phyloP scores from a whole-genome alignment of 1,140 invertebrate genomes.

The Caenorhabditis brenneri region DNA sequence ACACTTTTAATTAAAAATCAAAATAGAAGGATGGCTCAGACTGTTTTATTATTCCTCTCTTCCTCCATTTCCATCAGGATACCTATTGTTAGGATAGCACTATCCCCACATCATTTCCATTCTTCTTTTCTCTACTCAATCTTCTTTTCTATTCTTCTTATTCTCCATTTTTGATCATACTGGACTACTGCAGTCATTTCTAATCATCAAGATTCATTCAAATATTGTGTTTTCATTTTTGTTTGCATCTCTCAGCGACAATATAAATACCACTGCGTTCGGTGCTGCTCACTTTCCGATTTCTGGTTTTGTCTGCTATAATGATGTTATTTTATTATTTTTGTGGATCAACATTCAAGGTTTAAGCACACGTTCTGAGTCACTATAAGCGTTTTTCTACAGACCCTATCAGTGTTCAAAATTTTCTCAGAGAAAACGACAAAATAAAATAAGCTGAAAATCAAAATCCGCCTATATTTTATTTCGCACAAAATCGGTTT shows the following conservation, averaged over 20 bases:
- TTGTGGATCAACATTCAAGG: too few species aligned
- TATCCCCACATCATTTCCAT: neutral
- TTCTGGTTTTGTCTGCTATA: neutral
- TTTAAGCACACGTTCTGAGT: too few species aligned
- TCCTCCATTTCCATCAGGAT: neutral
- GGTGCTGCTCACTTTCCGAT: neutral
- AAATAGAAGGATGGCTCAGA: neutral
- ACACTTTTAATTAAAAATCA: conserved; percentile 9
- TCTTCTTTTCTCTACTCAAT: neutral
- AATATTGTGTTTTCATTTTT: neutral
- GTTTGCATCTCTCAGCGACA: neutral
- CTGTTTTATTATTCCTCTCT: conserved; percentile 14
- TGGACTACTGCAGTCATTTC: neutral
- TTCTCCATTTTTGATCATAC: neutral
- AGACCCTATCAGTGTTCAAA: too few species aligned
- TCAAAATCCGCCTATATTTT: too few species aligned
- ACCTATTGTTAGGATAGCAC: conserved; percentile 6
- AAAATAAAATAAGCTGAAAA: too few species aligned
- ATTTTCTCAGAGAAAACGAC: too few species aligned
- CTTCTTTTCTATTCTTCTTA: neutral
- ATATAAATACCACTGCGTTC: neutral
- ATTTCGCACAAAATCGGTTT: too few species aligned
- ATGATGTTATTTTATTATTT: neutral
- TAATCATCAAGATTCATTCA: neutral
- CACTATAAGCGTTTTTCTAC: too few species aligned